Base-by-base conservation (phyloP, 1,140 invertebrate genomes). In the Drosophila biarmipes region DNA sequence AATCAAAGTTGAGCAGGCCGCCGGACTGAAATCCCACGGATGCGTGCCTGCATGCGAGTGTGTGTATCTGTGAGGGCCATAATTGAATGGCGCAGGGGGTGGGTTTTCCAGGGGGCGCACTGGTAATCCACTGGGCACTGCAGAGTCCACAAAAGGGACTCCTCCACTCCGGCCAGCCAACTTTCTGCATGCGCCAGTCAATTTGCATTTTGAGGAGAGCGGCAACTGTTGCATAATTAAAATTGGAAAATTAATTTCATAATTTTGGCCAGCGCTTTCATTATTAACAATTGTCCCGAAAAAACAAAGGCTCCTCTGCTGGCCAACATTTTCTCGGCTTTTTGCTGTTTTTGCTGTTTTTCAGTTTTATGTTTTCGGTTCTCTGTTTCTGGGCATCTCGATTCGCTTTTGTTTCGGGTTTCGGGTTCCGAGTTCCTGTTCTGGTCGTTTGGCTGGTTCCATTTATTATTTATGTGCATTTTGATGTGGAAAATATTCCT, bases 401-500 rank as follows among this genome's bases (percentile, higher is more conserved):
- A 61, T 67, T 40, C 53, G 38, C 56, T 75, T 63, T 49, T 72
- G 52, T 82, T 34, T 66, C 56, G 40, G 63, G 52, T 82, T 34
- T 66, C 56, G 40, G 63, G 56, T 58, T 72, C 43, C 53, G 53
- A 40, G 48, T 63, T 81, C 82, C 74, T 87, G 82, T 81, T 75
- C 49, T 58, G 53, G 59, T 35, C 54, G 57, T 75, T 69, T 51
- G 66, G 57, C 61, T 79, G 75, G 59, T 71, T 82, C 80, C 86
- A 89, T 86, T 82, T 87, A 87, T 89, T 87, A 87, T 87, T 87
- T 87, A 87, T 87, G 82, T 87, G 82, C 82, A 87, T 87, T 87
- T 89, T 87, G 82, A 87, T 89, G 82, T 86, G 81, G 74, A 76
- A 72, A 63, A 66, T 61, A 89, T 67, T 89, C 79, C 76, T 54